These are phyloP conservation scores for Araneus ventricosus DNA, from an alignment of 1,140 invertebrate genomes.

Conservation along the genomic window DNA sequence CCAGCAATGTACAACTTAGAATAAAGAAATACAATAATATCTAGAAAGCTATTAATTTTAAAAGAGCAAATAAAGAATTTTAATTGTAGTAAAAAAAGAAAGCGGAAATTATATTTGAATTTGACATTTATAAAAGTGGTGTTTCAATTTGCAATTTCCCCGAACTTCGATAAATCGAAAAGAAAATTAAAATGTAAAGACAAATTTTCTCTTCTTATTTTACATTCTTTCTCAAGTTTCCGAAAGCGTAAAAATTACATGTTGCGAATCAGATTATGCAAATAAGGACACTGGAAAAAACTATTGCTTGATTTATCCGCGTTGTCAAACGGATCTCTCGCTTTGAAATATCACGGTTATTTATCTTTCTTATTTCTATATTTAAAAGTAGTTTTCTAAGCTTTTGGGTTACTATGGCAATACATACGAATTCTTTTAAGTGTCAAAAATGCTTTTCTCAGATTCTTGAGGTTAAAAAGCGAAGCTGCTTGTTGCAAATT, in stretches of 20 bases:
- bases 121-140: too few relatives aligned
- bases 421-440: not conserved
- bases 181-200: not conserved
- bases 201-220: not conserved
- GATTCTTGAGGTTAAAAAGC: not conserved
- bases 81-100: not conserved
- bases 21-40: too few relatives aligned
- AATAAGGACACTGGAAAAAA: constrained; percentile 19
- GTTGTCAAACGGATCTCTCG: too few relatives aligned
- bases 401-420: not conserved
- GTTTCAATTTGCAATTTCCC: not conserved
- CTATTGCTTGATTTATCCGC: not conserved
- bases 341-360: not conserved
- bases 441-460: not conserved
- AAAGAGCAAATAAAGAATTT: not conserved
- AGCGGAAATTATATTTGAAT: not conserved
- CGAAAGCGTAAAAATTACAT: not conserved
- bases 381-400: not conserved
- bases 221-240: not conserved
- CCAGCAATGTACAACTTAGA: too few relatives aligned
- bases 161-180: not conserved
- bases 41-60: too few relatives aligned
- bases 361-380: not conserved
- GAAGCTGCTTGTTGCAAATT: not conserved
- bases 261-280: constrained; percentile 40